These are phyloP conservation scores for Gortyna flavago DNA, from an alignment of 2,888 invertebrate species.

Conservation along the genomic window DNA sequence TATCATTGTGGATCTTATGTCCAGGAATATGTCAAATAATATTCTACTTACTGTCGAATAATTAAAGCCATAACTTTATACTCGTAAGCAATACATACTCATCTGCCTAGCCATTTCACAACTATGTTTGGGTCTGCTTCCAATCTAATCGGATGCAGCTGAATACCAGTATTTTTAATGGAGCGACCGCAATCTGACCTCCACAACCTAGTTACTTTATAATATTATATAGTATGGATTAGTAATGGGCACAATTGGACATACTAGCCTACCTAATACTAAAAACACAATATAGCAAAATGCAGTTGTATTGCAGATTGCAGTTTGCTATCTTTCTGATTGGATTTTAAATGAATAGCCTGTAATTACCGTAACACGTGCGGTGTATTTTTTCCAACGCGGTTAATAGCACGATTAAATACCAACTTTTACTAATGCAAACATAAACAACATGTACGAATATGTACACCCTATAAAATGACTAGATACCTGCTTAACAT, in stretches of 20 bases:
- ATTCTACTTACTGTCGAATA: not conserved
- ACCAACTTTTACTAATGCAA: not conserved
- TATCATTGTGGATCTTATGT: not conserved
- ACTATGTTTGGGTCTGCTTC: no score
- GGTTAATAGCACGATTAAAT: conserved; percentile 10
- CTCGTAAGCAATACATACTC: not conserved
- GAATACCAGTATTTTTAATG: no score
- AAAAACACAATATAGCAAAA: not conserved
- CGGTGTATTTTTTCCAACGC: conserved; percentile 20
- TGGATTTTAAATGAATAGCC: conserved; percentile 43
- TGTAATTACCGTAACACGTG: conserved; percentile 37
- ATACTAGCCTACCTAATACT: no score
- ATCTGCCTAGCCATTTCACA: no score
- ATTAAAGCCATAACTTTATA: not conserved
- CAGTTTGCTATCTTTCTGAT: conserved; percentile 20
- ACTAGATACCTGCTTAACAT: not conserved
- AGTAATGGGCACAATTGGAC: not conserved
- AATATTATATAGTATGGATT: no score
- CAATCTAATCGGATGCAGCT: no score
- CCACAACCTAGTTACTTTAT: no score
- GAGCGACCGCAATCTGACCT: no score
- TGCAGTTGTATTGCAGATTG: not conserved
- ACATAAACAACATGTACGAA: not conserved
- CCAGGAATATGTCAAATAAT: not conserved
- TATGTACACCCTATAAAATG: not conserved